Percentiles rank a stretch among this genome's conserved stretches.
phyloP scores from a whole-genome alignment of 2,113 vertebrate species.

The Vulpes ferrilata region DNA sequence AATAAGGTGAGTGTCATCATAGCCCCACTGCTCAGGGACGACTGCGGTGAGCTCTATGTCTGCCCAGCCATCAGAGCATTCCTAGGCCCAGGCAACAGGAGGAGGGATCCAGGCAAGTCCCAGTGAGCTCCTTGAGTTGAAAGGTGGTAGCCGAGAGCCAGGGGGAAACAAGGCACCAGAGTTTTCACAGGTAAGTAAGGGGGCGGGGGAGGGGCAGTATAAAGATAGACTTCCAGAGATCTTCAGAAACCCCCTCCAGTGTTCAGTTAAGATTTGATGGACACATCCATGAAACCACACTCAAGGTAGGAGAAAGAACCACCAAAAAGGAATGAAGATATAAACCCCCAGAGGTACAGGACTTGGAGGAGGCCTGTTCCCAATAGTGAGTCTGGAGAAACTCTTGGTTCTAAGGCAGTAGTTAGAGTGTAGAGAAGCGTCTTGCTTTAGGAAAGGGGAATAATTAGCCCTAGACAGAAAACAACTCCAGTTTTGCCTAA shows the following conservation, averaged over 20 bases:
- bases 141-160: neutral
- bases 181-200: neutral
- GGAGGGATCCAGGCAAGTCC: neutral
- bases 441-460: neutral
- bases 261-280: neutral
- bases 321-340: neutral
- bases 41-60: neutral
- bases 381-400: neutral
- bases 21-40: neutral
- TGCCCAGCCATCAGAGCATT: neutral
- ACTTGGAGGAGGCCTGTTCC: neutral
- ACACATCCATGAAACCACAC: neutral
- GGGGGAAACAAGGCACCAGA: neutral
- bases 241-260: neutral
- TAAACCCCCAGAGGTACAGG: neutral
- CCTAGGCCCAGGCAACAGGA: neutral
- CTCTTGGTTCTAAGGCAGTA: neutral
- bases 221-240: neutral
- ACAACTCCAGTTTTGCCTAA: neutral
- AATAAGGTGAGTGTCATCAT: neutral
- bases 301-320: neutral
- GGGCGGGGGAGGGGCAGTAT: neutral
- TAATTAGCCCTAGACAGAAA: neutral
- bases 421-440: neutral
- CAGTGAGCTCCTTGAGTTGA: neutral